A percentile compares a stretch with the other conserved stretches of the same genome.
Evolutionary conservation across 1,140 invertebrate species (phyloP).

Genomic region (Saccostrea glomerata): DNA sequence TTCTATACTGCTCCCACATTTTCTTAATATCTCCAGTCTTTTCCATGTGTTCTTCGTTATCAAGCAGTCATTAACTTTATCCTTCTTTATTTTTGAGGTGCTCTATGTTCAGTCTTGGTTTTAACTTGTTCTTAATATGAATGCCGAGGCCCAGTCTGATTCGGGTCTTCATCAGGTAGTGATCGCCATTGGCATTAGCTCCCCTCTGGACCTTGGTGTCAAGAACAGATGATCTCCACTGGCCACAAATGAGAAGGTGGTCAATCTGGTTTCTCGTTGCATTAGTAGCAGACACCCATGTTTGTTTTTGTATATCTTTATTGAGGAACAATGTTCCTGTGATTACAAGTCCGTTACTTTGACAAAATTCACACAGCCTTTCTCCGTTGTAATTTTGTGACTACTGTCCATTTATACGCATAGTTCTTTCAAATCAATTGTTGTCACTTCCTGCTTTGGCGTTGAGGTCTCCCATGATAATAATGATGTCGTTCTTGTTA

Average conservation of each 20-base stretch:
- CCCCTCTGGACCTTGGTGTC: constrained; percentile 16
- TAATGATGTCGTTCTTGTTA: not conserved
- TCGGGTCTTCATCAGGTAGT: too few relatives aligned
- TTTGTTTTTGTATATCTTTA: not conserved
- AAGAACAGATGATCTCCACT: constrained; percentile 37
- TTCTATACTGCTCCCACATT: too few relatives aligned
- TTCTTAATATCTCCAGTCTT: too few relatives aligned
- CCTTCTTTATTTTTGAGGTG: too few relatives aligned
- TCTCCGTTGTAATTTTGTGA: not conserved
- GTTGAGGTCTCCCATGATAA: not conserved
- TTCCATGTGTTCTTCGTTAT: too few relatives aligned
- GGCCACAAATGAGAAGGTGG: too few relatives aligned
- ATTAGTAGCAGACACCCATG: too few relatives aligned
- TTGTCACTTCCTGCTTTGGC: not conserved
- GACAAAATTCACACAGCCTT: constrained; percentile 45
- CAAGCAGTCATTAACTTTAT: constrained; percentile 28
- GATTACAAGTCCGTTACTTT: constrained; percentile 56
- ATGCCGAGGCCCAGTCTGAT: too few relatives aligned
- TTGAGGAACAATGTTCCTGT: constrained; percentile 56
- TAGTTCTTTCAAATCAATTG: not conserved
- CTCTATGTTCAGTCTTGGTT: too few relatives aligned
- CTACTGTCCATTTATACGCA: not conserved
- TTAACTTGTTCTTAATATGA: too few relatives aligned
- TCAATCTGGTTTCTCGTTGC: too few relatives aligned
- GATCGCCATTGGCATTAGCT: constrained; percentile 39